Evolutionary conservation across 2,888 invertebrate genomes (phyloP).

Genomic region (Scaptodrosophila latifasciaeformis): DNA sequence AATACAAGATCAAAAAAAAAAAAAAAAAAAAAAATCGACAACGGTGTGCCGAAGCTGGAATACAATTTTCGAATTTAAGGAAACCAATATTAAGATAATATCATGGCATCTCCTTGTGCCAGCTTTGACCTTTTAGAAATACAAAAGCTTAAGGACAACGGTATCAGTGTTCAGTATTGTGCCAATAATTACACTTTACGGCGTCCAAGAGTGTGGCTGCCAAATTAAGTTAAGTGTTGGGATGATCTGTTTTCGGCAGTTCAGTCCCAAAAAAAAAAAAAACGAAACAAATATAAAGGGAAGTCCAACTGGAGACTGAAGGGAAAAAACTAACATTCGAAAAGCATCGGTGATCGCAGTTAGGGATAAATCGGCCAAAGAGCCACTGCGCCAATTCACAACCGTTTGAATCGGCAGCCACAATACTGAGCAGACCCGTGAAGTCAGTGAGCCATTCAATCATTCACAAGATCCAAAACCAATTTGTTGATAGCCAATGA

Average conservation of each 20-base stretch:
- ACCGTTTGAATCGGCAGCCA: conserved; percentile 17
- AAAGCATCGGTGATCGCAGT: conserved; percentile 52
- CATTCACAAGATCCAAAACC: conserved; percentile 61
- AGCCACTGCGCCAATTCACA: conserved; percentile 47
- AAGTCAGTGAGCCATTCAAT: conserved; percentile 43
- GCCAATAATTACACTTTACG: conserved; percentile 68
- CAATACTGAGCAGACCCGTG: conserved; percentile 16
- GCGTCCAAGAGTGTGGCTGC: conserved; percentile 63
- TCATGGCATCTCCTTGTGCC: neutral
- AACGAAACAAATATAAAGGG: conserved; percentile 2
- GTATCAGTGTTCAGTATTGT: conserved; percentile 58
- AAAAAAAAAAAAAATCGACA: conserved; percentile 34
- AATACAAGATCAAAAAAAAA: too few relatives aligned
- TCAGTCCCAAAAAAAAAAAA: conserved; percentile 18
- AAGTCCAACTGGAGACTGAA: neutral
- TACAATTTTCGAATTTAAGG: neutral
- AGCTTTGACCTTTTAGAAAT: too few relatives aligned
- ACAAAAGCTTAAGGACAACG: conserved; percentile 8
- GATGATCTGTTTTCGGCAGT: conserved; percentile 63
- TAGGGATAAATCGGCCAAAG: conserved; percentile 63
- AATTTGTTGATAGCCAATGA: conserved; percentile 60
- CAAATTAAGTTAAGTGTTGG: conserved; percentile 75
- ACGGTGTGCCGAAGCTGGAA: conserved; percentile 14
- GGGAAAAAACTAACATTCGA: conserved; percentile 9
- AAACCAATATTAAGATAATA: too few relatives aligned